Conservation (phyloP, 2,888 invertebrate species). For the Timandra comae region DNA sequence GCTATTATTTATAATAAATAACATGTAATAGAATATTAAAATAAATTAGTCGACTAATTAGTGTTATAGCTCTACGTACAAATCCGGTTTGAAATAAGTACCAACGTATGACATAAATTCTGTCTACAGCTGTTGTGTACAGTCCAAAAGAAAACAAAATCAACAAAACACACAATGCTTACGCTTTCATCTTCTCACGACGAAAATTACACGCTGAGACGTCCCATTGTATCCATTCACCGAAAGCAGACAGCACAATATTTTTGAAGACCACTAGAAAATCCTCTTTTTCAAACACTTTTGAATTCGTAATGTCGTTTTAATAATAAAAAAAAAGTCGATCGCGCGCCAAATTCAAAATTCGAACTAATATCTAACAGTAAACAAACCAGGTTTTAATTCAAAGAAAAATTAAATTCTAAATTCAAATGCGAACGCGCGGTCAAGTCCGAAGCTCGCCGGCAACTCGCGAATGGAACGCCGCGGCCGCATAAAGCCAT, state of each 20-base stretch:
- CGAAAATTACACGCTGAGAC: constrained; percentile 57
- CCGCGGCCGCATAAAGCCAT: constrained; percentile 42
- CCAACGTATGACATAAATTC: not conserved
- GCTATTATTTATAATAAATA: no score
- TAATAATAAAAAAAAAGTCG: constrained; percentile 11
- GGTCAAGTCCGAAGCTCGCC: constrained; percentile 64
- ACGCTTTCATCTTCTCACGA: constrained; percentile 69
- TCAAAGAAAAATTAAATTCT: constrained; percentile 19
- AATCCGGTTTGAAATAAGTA: no score
- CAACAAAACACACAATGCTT: constrained; percentile 52
- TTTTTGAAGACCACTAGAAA: constrained; percentile 23
- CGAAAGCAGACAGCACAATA: constrained; percentile 38
- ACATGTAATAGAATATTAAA: no score
- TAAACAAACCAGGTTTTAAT: constrained; percentile 2
- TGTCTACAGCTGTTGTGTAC: constrained; percentile 6
- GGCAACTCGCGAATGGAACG: constrained; percentile 61
- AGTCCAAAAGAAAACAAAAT: constrained; percentile 29
- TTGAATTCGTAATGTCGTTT: constrained; percentile 12
- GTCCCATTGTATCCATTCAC: constrained; percentile 58
- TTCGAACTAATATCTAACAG: constrained; percentile 7
- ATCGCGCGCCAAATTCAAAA: constrained; percentile 14
- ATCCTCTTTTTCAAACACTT: constrained; percentile 18
- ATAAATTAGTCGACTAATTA: no score
- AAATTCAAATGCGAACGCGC: constrained; percentile 60
- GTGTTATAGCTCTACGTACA: no score